Conservation (phyloP, 2,888 invertebrate species). For the Oxyteleia sp. region DNA sequence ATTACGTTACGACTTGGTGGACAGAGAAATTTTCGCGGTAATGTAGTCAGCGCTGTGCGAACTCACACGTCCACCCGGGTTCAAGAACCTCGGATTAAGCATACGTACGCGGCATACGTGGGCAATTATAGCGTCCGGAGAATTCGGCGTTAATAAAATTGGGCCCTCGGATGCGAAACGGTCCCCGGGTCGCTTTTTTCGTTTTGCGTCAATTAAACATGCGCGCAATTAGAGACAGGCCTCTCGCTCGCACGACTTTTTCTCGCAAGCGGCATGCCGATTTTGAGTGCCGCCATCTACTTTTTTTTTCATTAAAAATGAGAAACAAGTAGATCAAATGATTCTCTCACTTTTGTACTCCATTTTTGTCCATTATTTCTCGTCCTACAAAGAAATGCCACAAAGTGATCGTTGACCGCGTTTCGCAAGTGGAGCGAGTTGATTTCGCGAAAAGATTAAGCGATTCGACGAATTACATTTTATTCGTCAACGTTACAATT, state of each 20-base stretch:
- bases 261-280: neutral
- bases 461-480: too few relatives aligned
- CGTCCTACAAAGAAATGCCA: too few relatives aligned
- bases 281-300: neutral
- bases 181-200: neutral
- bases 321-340: too few relatives aligned
- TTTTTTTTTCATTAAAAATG: too few relatives aligned
- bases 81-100: slow-evolving; percentile 78
- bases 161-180: slow-evolving; percentile 29
- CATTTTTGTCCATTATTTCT: too few relatives aligned
- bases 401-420: too few relatives aligned
- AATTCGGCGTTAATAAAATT: slow-evolving; percentile 50
- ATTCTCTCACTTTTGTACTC: too few relatives aligned
- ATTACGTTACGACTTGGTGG: slow-evolving; percentile 47
- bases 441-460: too few relatives aligned
- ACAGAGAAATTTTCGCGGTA: slow-evolving; percentile 74
- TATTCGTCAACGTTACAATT: too few relatives aligned
- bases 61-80: slow-evolving; percentile 63
- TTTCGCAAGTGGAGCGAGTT: too few relatives aligned
- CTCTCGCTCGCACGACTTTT: neutral
- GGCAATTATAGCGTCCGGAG: slow-evolving; percentile 74
- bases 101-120: slow-evolving; percentile 74
- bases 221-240: neutral
- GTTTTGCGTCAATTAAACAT: slow-evolving; percentile 5
- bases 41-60: slow-evolving; percentile 58